Evolutionary conservation across 2,888 invertebrate genomes (phyloP).

Genomic region (Amiota mariae): DNA sequence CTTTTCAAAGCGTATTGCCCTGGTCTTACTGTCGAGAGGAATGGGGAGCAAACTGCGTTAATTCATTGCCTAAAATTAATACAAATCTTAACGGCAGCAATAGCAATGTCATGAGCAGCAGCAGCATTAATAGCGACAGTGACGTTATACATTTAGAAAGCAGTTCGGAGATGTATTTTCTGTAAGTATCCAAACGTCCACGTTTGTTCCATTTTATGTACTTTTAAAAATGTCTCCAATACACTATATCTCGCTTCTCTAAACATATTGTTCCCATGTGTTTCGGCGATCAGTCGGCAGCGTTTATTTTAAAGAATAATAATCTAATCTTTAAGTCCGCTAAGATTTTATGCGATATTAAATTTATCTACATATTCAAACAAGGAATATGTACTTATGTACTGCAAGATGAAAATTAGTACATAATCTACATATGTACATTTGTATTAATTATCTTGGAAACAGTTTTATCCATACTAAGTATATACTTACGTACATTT

Average conservation of each 20-base stretch:
- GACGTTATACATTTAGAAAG: slow-evolving; percentile 26
- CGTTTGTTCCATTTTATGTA: neutral
- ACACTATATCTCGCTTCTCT: too few species aligned
- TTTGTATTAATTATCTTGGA: too few species aligned
- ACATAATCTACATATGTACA: too few species aligned
- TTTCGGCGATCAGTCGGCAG: too few species aligned
- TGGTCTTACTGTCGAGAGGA: slow-evolving; percentile 38
- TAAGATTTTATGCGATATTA: too few species aligned
- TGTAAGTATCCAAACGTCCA: slow-evolving; percentile 27
- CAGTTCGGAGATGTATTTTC: slow-evolving; percentile 38
- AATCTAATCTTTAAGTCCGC: too few species aligned
- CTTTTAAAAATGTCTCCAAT: neutral
- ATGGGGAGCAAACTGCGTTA: slow-evolving; percentile 33
- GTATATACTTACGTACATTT: neutral
- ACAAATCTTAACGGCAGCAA: neutral
- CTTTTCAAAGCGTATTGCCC: slow-evolving; percentile 33
- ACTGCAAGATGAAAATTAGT: too few species aligned
- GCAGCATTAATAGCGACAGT: neutral
- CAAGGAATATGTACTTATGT: neutral
- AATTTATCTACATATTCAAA: too few species aligned
- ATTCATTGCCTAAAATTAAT: slow-evolving; percentile 25
- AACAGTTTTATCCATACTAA: too few species aligned
- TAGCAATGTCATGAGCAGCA: neutral
- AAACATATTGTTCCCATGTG: too few species aligned
- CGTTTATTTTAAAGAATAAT: too few species aligned